A percentile compares a stretch with the other conserved stretches of the same genome.
Conservation (phyloP, 1,140 invertebrate species). For the Cotesia chilonis region DNA sequence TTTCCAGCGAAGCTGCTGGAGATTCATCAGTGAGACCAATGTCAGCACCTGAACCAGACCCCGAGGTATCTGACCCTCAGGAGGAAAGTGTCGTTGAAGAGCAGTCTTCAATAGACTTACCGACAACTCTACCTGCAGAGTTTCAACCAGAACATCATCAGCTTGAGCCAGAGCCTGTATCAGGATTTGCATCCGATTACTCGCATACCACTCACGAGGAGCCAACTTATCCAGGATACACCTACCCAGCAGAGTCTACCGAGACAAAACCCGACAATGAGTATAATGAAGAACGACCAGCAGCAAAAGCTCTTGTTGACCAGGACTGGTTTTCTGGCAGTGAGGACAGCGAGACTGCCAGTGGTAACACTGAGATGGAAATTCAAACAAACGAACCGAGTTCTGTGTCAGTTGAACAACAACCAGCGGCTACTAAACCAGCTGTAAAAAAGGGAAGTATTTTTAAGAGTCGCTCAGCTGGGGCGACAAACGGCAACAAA, state of each 20-base stretch:
- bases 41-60: no score
- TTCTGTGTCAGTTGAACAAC: constrained; percentile 28
- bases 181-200: no score
- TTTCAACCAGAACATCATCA: no score
- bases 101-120: no score
- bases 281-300: constrained; percentile 43
- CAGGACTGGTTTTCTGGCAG: constrained; percentile 65
- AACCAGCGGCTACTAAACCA: constrained; percentile 45
- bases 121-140: no score
- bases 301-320: constrained; percentile 57
- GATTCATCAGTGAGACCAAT: constrained; percentile 12
- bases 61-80: no score
- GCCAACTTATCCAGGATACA: neutral
- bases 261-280: constrained; percentile 24
- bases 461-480: constrained; percentile 83
- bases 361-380: constrained; percentile 48
- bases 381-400: constrained; percentile 30
- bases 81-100: no score
- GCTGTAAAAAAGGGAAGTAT: constrained; percentile 82
- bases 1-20: constrained; percentile 55
- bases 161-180: no score
- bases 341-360: constrained; percentile 60
- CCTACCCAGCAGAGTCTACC: constrained; percentile 30
- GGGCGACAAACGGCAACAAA: constrained; percentile 79
- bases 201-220: no score